Percentiles rank a stretch among this genome's conserved stretches.
Evolutionary conservation across 2,113 vertebrate species (phyloP).

Genomic region (Todiramphus chloris): DNA sequence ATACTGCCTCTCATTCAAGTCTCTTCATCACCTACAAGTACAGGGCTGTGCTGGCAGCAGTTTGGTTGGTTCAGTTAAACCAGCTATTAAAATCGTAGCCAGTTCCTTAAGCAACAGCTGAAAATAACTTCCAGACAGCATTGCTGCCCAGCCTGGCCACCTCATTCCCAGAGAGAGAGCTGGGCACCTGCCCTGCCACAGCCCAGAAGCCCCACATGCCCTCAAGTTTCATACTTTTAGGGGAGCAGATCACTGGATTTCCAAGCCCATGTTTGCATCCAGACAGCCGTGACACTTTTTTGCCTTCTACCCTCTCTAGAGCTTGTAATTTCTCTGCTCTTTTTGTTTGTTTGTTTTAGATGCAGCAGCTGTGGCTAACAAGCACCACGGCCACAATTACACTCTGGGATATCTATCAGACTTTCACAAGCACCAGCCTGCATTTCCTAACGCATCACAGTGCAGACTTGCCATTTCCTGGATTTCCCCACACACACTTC

Average conservation of each 20-base stretch:
- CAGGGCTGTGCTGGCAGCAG: not conserved
- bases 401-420: not conserved
- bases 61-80: not conserved
- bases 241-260: not conserved
- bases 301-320: not conserved
- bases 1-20: not conserved
- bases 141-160: not conserved
- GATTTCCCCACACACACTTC: not conserved
- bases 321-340: not conserved
- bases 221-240: not conserved
- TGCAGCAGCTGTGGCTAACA: not conserved
- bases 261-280: not conserved
- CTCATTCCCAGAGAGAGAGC: not conserved
- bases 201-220: rapidly evolving
- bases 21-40: not conserved
- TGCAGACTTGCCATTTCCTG: not conserved
- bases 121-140: not conserved
- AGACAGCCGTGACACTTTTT: not conserved
- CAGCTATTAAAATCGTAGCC: not conserved
- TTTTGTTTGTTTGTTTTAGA: not conserved
- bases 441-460: not conserved
- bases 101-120: not conserved
- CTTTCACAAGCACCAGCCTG: not conserved
- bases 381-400: not conserved
- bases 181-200: not conserved